phyloP scores from a whole-genome alignment of 2,888 invertebrate genomes.

The Epiblema foenella region DNA sequence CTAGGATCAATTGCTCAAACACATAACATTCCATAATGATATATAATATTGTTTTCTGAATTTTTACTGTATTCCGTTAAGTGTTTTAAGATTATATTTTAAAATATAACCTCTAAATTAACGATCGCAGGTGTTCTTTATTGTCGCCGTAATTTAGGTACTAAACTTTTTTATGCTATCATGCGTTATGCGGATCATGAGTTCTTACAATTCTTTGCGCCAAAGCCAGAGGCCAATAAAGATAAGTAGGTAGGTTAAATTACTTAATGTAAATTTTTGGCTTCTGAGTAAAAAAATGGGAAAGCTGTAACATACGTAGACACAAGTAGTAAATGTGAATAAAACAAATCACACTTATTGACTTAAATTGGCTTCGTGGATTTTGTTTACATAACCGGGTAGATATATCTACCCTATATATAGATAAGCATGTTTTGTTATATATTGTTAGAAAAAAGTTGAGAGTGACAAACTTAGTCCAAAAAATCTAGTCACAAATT shows the following conservation, averaged over 20 bases:
- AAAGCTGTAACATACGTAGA: slow-evolving; percentile 32
- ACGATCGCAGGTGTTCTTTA: too few species aligned
- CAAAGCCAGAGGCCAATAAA: slow-evolving; percentile 33
- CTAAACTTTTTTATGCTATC: too few species aligned
- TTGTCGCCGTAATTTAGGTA: too few species aligned
- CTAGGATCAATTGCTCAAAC: too few species aligned
- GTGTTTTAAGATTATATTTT: too few species aligned
- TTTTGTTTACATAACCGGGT: not conserved
- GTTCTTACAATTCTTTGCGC: slow-evolving; percentile 1
- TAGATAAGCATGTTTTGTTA: not conserved
- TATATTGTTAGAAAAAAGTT: not conserved
- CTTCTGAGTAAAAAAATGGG: slow-evolving; percentile 15
- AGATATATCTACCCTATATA: too few species aligned
- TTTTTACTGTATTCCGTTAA: too few species aligned
- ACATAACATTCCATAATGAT: too few species aligned
- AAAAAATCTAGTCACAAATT: slow-evolving; percentile 31
- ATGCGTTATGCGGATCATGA: not conserved
- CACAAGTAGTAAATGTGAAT: not conserved
- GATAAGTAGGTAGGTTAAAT: slow-evolving; percentile 32
- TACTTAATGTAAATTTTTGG: slow-evolving; percentile 32
- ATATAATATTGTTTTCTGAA: too few species aligned
- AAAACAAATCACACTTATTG: not conserved
- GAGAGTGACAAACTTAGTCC: not conserved
- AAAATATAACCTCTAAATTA: too few species aligned
- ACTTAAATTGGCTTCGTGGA: not conserved